These are phyloP conservation scores for Drosophila paucipuncta DNA, from an alignment of 2,888 invertebrate genomes.

Conservation along the genomic window DNA sequence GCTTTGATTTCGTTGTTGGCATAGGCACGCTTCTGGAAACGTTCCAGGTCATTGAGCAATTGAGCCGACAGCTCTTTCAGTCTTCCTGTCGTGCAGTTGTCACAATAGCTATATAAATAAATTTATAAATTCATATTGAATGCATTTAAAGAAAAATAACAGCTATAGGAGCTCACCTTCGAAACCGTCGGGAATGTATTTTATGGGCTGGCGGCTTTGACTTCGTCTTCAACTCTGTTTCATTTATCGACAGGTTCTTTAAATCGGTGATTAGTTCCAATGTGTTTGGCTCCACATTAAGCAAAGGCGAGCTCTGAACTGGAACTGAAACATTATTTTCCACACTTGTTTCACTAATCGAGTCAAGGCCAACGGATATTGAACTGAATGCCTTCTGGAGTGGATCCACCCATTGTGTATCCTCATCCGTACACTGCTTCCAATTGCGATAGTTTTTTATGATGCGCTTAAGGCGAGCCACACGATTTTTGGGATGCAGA, in stretches of 20 bases:
- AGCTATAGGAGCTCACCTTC: slow-evolving; percentile 64
- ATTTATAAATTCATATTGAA: neutral
- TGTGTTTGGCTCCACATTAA: neutral
- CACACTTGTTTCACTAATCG: neutral
- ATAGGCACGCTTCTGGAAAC: slow-evolving; percentile 88
- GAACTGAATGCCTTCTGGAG: neutral
- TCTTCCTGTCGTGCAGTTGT: slow-evolving; percentile 87
- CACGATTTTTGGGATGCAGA: slow-evolving; percentile 54
- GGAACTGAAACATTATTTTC: neutral
- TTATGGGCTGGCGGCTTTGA: neutral
- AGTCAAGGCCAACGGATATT: neutral
- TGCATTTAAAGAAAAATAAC: neutral
- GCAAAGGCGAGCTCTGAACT: neutral
- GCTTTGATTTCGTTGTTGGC: slow-evolving; percentile 88
- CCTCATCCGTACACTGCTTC: slow-evolving; percentile 23
- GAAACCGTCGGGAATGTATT: slow-evolving; percentile 79
- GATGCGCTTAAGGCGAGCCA: slow-evolving; percentile 66
- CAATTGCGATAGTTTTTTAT: slow-evolving; percentile 61
- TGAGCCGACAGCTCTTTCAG: slow-evolving; percentile 86
- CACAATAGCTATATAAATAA: slow-evolving; percentile 86
- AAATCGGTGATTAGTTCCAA: slow-evolving; percentile 4
- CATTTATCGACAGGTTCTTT: slow-evolving; percentile 2
- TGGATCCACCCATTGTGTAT: neutral
- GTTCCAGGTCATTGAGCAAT: slow-evolving; percentile 87
- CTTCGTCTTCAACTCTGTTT: neutral